Evolutionary conservation across 2,888 invertebrate genomes (phyloP).

Genomic region (Polyploca ridens): DNA sequence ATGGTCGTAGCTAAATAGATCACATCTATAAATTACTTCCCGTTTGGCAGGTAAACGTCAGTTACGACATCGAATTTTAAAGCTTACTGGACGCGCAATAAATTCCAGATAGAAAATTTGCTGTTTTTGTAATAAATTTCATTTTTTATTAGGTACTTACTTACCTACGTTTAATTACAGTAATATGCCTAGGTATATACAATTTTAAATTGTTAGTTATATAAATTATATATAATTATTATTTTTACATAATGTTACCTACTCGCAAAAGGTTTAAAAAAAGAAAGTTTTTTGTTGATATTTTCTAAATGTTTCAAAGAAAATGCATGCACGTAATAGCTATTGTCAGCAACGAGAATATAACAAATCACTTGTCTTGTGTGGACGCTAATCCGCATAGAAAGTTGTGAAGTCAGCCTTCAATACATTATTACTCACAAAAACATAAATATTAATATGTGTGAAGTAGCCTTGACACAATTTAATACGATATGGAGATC

Average conservation of each 20-base stretch:
- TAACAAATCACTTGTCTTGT: not conserved
- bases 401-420: slow-evolving; percentile 1
- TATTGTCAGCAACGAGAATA: not conserved
- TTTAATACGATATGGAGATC: slow-evolving; percentile 1
- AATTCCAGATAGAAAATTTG: too few species aligned
- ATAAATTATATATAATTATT: too few species aligned
- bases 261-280: too few species aligned
- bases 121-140: too few species aligned
- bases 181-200: too few species aligned
- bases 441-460: not conserved
- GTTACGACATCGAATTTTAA: not conserved
- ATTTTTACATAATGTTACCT: too few species aligned
- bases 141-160: too few species aligned
- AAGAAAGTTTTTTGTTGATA: not conserved
- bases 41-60: not conserved
- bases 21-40: not conserved
- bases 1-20: not conserved
- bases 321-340: not conserved
- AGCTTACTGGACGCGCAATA: not conserved
- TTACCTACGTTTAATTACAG: too few species aligned
- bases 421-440: not conserved
- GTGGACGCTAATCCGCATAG: not conserved
- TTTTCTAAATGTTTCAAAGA: not conserved
- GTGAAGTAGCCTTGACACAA: not conserved
- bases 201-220: too few species aligned